Evolutionary conservation across 2,888 invertebrate genomes (phyloP).

Genomic region (Eilema caniola): DNA sequence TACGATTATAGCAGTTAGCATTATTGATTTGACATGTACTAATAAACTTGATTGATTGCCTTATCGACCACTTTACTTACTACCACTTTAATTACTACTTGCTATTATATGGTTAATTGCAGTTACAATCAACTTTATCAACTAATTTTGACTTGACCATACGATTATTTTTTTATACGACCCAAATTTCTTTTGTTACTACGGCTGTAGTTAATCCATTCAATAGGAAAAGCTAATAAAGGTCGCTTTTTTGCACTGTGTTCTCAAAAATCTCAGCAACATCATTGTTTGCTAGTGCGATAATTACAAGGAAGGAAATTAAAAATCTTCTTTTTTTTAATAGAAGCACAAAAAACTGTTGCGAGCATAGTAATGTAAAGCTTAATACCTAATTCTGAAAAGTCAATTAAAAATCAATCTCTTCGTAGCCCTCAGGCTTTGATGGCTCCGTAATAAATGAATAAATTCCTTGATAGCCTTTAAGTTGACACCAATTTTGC

Average conservation of each 20-base stretch:
- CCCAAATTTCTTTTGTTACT: not conserved
- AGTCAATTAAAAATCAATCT: slow-evolving; percentile 14
- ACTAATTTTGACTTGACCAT: not conserved
- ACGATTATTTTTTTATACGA: not conserved
- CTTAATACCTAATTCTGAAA: not conserved
- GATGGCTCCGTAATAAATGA: slow-evolving; percentile 5
- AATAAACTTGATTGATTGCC: not conserved
- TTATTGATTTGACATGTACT: not conserved
- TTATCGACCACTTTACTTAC: not conserved
- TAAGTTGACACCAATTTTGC: not conserved
- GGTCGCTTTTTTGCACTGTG: not conserved
- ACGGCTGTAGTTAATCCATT: too few relatives aligned
- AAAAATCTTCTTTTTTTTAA: not conserved
- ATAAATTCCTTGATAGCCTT: slow-evolving; percentile 2
- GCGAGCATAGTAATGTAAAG: not conserved
- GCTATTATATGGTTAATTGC: not conserved
- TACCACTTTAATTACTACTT: not conserved
- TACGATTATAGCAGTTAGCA: slow-evolving; percentile 3
- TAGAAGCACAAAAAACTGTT: not conserved
- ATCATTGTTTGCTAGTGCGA: too few relatives aligned
- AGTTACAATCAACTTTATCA: not conserved
- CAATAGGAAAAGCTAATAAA: not conserved
- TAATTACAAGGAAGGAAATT: too few relatives aligned
- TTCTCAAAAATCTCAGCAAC: too few relatives aligned
- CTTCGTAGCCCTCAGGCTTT: slow-evolving; percentile 2